These are phyloP conservation scores for Myrmecophaga tridactyla DNA, from an alignment of 2,113 vertebrate genomes.

Conservation along the genomic window DNA sequence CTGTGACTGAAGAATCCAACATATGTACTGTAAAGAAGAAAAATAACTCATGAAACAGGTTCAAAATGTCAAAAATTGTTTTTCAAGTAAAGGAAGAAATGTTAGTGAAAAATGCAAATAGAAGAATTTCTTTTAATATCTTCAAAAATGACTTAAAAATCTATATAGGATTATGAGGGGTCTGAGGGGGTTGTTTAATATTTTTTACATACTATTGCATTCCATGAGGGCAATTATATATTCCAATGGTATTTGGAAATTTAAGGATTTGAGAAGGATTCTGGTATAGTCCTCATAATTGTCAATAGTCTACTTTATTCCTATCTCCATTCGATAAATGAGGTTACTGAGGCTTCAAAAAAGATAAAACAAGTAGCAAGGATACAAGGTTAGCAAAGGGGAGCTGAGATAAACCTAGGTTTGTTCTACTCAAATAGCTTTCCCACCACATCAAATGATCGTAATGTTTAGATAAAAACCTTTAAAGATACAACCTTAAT, in stretches of 20 bases:
- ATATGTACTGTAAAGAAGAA: background rate
- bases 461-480: background rate
- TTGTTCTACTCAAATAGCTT: background rate
- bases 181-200: background rate
- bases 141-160: background rate
- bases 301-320: background rate
- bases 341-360: background rate
- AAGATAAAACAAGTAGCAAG: background rate
- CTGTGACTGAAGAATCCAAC: background rate
- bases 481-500: background rate
- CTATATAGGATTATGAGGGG: background rate
- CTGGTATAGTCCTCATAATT: background rate
- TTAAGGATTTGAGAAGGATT: background rate
- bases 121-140: slow-evolving; percentile 20
- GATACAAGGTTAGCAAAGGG: background rate
- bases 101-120: slow-evolving; percentile 21
- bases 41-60: background rate
- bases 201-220: slow-evolving; percentile 1
- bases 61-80: slow-evolving; percentile 17
- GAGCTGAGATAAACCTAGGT: background rate
- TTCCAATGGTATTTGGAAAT: background rate
- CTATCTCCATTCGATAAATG: background rate
- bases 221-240: background rate
- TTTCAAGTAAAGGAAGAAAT: background rate
- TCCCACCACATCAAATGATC: background rate